phyloP scores from a whole-genome alignment of 1,140 invertebrate genomes.

The Cherax quadricarinatus region DNA sequence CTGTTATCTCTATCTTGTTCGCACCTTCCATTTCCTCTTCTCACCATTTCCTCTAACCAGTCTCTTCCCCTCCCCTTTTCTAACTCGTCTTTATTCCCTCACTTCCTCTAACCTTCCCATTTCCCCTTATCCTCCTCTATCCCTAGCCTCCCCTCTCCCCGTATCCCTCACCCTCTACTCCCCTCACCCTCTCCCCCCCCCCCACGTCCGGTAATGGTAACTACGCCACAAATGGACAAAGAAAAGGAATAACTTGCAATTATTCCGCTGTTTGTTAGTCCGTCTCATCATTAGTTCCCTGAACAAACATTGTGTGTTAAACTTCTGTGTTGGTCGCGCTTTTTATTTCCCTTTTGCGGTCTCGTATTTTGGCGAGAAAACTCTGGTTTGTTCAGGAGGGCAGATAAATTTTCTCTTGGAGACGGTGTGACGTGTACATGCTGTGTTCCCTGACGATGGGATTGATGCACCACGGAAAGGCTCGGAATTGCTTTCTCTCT shows the following conservation, averaged over 20 bases:
- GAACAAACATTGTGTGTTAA: constrained; percentile 2
- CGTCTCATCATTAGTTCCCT: not conserved
- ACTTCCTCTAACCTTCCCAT: too few relatives aligned
- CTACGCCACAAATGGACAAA: not conserved
- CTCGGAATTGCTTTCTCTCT: too few relatives aligned
- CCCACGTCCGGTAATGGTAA: not conserved
- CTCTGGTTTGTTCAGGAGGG: not conserved
- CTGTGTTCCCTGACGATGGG: not conserved
- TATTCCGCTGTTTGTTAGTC: not conserved
- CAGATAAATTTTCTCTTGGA: not conserved
- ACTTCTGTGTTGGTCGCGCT: not conserved
- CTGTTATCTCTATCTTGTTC: too few relatives aligned
- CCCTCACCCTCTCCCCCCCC: not conserved
- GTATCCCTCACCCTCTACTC: too few relatives aligned
- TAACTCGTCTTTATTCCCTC: too few relatives aligned
- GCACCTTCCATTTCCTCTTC: too few relatives aligned
- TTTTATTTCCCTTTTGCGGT: not conserved
- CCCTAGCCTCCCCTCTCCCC: too few relatives aligned
- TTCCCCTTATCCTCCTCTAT: too few relatives aligned
- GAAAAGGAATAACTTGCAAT: not conserved
- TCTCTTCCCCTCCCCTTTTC: too few relatives aligned
- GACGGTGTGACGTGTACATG: too few relatives aligned
- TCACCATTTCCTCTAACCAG: too few relatives aligned
- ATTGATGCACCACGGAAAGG: too few relatives aligned
- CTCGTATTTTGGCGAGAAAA: not conserved